Conservation (phyloP, 2,797 vertebrate genomes). For the Takifugu rubripes region DNA sequence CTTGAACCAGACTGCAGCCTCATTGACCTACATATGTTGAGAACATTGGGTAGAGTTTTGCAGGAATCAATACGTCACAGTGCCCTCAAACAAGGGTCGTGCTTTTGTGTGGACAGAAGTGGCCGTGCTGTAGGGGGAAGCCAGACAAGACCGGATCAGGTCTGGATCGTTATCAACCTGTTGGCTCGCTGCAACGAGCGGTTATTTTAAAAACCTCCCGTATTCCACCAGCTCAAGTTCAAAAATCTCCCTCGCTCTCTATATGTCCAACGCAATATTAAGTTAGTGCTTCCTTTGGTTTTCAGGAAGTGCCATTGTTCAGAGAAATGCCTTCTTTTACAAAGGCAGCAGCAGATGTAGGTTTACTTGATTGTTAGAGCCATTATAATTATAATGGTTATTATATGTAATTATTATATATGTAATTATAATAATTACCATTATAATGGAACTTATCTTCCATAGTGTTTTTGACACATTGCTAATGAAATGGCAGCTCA, state of each 20-base stretch:
- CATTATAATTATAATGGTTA: neutral
- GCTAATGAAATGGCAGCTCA: neutral
- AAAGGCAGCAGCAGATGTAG: constrained; percentile 10
- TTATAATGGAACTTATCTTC: too few relatives aligned
- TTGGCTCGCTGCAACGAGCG: constrained; percentile 25
- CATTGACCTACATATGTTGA: constrained; percentile 78
- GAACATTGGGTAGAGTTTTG: constrained; percentile 63
- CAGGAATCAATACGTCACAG: constrained; percentile 61
- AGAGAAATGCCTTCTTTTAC: constrained; percentile 12
- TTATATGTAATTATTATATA: too few relatives aligned
- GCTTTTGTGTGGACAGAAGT: constrained; percentile 6
- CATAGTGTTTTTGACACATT: constrained; percentile 15
- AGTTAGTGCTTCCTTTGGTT: constrained; percentile 4
- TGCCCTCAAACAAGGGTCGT: constrained; percentile 25
- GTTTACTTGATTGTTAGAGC: constrained; percentile 15
- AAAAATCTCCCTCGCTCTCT: neutral
- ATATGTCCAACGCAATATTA: neutral
- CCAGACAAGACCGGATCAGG: neutral
- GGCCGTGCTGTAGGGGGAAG: constrained; percentile 1
- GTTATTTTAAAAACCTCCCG: neutral
- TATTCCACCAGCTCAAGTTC: neutral
- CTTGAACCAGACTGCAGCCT: constrained; percentile 73
- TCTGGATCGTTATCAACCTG: constrained; percentile 27
- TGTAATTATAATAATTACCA: too few relatives aligned
- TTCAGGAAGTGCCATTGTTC: constrained; percentile 11